Conservation (phyloP, 2,797 vertebrate species). For the Characodon lateralis region DNA sequence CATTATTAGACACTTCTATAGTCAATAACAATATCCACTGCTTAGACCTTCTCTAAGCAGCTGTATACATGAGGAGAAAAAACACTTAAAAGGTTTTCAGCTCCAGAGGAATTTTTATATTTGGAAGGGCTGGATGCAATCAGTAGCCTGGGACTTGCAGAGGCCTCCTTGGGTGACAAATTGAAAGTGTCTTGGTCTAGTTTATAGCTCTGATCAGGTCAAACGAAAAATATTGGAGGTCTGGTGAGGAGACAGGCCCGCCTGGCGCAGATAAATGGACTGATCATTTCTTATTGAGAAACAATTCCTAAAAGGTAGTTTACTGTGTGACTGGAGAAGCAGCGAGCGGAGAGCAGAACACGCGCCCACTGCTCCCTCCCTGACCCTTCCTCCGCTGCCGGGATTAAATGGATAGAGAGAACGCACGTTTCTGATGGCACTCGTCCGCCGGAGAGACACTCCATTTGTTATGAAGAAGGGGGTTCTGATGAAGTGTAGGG, state of each 20-base stretch:
- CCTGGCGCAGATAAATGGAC: conserved; percentile 97
- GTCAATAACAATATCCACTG: not conserved
- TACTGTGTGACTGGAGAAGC: conserved; percentile 91
- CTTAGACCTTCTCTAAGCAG: conserved; percentile 36
- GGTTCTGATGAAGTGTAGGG: conserved; percentile 95
- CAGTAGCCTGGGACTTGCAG: conserved; percentile 71
- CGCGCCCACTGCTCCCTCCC: conserved; percentile 88
- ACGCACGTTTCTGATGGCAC: conserved; percentile 91
- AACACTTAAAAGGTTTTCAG: conserved; percentile 60
- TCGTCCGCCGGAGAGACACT: conserved; percentile 93
- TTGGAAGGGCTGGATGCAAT: conserved; percentile 77
- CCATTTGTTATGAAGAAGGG: conserved; percentile 93
- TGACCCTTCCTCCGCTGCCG: conserved; percentile 89
- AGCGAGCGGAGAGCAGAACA: conserved; percentile 85
- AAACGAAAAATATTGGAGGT: conserved; percentile 94
- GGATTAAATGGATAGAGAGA: conserved; percentile 94
- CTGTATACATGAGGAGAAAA: conserved; percentile 41
- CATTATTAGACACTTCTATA: not conserved
- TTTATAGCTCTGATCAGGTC: conserved; percentile 97
- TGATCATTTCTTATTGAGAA: conserved; percentile 98
- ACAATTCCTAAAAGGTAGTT: conserved; percentile 99
- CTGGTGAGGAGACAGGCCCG: conserved; percentile 91
- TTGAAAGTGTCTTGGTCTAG: conserved; percentile 91
- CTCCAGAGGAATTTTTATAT: conserved; percentile 74
- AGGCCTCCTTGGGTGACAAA: conserved; percentile 87